phyloP scores from a whole-genome alignment of 2,888 invertebrate genomes.

The Tenthredo livida region DNA sequence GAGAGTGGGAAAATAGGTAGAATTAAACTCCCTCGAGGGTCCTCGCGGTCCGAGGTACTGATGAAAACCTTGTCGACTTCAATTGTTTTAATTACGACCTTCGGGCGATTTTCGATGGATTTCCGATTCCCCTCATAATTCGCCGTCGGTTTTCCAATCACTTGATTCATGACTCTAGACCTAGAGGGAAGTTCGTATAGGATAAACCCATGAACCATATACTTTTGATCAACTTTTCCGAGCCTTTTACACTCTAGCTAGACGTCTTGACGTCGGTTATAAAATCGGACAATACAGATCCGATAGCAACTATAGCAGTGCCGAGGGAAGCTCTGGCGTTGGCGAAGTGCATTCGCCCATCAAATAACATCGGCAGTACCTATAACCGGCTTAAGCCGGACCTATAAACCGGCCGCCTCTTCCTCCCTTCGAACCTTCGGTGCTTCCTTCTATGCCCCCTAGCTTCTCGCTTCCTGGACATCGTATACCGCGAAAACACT shows the following conservation, averaged over 20 bases:
- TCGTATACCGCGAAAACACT: conserved; percentile 68
- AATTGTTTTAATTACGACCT: conserved; percentile 29
- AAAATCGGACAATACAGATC: conserved; percentile 43
- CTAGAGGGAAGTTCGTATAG: not conserved
- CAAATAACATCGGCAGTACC: conserved; percentile 78
- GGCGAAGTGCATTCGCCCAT: conserved; percentile 78
- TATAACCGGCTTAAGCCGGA: conserved; percentile 77
- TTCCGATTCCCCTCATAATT: not conserved
- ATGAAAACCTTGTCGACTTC: conserved; percentile 23
- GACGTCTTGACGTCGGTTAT: not conserved
- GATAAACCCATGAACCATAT: not conserved
- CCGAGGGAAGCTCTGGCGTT: conserved; percentile 62
- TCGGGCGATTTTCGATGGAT: not conserved
- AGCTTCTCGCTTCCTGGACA: conserved; percentile 7
- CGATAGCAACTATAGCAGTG: conserved; percentile 32
- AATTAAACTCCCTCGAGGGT: conserved; percentile 37
- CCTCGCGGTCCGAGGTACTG: conserved; percentile 5
- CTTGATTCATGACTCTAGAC: not conserved
- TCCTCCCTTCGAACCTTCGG: conserved; percentile 16
- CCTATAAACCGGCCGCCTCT: conserved; percentile 52
- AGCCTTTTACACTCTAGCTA: not conserved
- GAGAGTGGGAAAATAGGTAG: conserved; percentile 8
- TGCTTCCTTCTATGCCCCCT: conserved; percentile 37
- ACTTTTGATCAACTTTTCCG: conserved; percentile 1
- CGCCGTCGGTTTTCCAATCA: conserved; percentile 2